Conservation (phyloP, 2,888 invertebrate genomes). For the Trissolcus japonicus region DNA sequence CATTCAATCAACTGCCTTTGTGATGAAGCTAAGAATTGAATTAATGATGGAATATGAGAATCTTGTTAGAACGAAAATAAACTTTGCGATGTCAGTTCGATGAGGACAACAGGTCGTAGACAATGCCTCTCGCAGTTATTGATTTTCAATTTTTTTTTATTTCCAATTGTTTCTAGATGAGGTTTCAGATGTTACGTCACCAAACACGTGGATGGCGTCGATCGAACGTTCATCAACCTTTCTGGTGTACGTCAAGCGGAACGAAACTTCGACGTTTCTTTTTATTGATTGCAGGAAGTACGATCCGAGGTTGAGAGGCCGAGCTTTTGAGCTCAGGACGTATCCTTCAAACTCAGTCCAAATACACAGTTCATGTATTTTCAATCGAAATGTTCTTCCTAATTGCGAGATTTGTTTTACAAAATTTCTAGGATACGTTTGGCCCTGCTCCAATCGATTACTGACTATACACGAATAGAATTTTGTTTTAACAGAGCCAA, state of each 20-base stretch:
- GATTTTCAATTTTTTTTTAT: constrained; percentile 32
- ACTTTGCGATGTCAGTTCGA: too few species aligned
- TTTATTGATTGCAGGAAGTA: constrained; percentile 40
- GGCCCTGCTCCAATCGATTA: constrained; percentile 3
- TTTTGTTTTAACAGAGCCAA: constrained; percentile 7
- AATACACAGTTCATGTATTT: constrained; percentile 15
- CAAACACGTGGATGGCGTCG: constrained; percentile 29
- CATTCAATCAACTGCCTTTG: too few species aligned
- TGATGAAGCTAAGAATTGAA: too few species aligned
- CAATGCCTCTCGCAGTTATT: constrained; percentile 10
- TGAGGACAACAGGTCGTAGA: too few species aligned
- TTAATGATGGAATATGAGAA: too few species aligned
- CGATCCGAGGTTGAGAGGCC: constrained; percentile 45
- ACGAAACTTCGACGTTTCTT: constrained; percentile 31
- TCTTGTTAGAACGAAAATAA: too few species aligned
- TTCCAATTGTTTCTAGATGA: constrained; percentile 36
- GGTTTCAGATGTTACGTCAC: constrained; percentile 33
- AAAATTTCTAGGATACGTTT: constrained; percentile 20
- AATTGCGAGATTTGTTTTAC: constrained; percentile 35
- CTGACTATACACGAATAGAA: neutral
- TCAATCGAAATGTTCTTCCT: constrained; percentile 7
- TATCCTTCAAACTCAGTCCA: constrained; percentile 12
- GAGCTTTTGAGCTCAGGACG: constrained; percentile 35
- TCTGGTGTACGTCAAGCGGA: constrained; percentile 37
- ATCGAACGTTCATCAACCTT: constrained; percentile 56